Evolutionary conservation across 2,888 invertebrate species (phyloP).

Genomic region (Lithophane semibrunnea): DNA sequence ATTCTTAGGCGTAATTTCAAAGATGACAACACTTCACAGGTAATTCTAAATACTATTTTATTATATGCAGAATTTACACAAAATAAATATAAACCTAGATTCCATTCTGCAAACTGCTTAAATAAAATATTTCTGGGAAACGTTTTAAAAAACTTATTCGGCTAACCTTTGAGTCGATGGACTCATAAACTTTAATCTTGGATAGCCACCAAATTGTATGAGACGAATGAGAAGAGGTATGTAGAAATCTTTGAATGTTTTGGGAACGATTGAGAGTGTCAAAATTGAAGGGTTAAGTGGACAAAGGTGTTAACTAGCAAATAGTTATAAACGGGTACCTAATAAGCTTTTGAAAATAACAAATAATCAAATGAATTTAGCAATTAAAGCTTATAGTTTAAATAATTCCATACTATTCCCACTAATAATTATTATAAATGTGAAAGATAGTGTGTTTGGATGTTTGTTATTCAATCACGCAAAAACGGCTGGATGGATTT

Average conservation of each 20-base stretch:
- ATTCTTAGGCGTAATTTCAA: background rate
- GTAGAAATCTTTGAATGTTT: slow-evolving; percentile 6
- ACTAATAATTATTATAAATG: too few species aligned
- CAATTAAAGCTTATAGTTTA: too few species aligned
- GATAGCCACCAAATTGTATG: slow-evolving; percentile 51
- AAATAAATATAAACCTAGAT: slow-evolving; percentile 42
- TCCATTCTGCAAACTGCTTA: slow-evolving; percentile 11
- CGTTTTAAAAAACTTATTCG: slow-evolving; percentile 69
- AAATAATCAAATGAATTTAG: too few species aligned
- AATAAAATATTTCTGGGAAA: slow-evolving; percentile 58
- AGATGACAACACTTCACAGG: background rate
- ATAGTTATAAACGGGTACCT: too few species aligned
- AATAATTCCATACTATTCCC: too few species aligned
- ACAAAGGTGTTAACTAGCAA: too few species aligned
- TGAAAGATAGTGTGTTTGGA: too few species aligned
- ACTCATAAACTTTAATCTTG: slow-evolving; percentile 69
- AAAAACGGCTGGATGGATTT: too few species aligned
- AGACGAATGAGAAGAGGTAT: slow-evolving; percentile 4
- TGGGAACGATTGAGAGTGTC: background rate
- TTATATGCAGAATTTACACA: background rate
- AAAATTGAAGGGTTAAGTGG: background rate
- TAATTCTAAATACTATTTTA: slow-evolving; percentile 1
- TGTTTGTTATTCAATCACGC: too few species aligned
- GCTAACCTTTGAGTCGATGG: slow-evolving; percentile 64
- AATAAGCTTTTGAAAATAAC: too few species aligned